Percentiles rank a stretch among this genome's conserved stretches.
These are phyloP conservation scores for Rutpela maculata DNA, from an alignment of 2,888 invertebrate species.

Conservation along the genomic window DNA sequence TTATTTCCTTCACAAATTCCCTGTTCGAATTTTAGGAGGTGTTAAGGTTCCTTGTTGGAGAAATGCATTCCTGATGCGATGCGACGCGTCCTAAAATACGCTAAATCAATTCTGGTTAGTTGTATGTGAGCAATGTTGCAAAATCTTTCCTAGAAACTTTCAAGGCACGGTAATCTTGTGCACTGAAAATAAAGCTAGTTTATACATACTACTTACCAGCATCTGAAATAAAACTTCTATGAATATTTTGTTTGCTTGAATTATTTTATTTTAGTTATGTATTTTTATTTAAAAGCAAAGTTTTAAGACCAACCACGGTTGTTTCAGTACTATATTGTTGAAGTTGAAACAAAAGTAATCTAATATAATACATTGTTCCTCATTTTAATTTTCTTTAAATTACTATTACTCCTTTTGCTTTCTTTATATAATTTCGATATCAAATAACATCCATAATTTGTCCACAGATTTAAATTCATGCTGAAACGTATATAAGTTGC, in stretches of 20 bases:
- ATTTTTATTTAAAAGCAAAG: no score
- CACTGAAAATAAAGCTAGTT: background rate
- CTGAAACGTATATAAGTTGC: no score
- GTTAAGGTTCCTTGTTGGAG: slow-evolving; percentile 50
- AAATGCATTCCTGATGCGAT: slow-evolving; percentile 52
- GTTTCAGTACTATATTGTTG: no score
- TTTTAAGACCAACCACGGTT: no score
- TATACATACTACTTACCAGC: background rate
- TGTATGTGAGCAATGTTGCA: background rate
- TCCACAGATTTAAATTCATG: no score
- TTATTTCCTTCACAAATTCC: slow-evolving; percentile 61
- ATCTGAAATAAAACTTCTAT: background rate
- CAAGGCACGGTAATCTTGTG: background rate
- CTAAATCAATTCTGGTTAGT: slow-evolving; percentile 12
- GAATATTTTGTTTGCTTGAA: background rate
- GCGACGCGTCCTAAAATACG: slow-evolving; percentile 20
- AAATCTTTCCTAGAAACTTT: background rate
- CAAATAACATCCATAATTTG: no score
- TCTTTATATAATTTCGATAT: no score
- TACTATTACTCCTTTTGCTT: no score
- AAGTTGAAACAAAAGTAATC: no score
- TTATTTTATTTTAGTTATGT: background rate
- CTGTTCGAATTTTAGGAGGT: slow-evolving; percentile 54
- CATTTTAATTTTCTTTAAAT: no score
- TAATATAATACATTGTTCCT: no score